Evolutionary conservation across 2,797 vertebrate species (phyloP), one percentile per base, ranked within the genome.

Genomic region (Chiloscyllium punctatum): DNA sequence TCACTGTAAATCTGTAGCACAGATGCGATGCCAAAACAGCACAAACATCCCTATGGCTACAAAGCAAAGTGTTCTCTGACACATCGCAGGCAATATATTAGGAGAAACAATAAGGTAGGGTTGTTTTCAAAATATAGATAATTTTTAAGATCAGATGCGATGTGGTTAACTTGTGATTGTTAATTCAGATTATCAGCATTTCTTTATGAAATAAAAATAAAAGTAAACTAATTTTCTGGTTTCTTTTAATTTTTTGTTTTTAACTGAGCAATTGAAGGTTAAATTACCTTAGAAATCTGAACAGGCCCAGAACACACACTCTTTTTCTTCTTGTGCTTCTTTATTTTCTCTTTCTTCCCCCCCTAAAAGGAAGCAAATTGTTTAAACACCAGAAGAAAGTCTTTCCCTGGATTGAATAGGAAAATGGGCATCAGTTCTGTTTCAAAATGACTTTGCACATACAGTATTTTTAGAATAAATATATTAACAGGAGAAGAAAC

Each of bases 201-300:
- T 57, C n/a, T 11, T 91, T 77, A 37, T 18, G 1, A 62, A 30
- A 30, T 62, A 62, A 62, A 62, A 62, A 62, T 62, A 62, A 33
- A n/a, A 51, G 30, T 1, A 8, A 79, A 51, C 13, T 21, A 11
- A 2, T 42, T 77, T 13, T 77, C 30, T n/a, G 30, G 13, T 77
- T 48, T 48, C 42, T 48, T 48, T 33, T 77, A 33, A 33, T n/a
- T 77, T n/a, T 77, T 77, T 51, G 25, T 72, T 71, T 77, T 77
- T 53, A 77, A 72, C 1, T 91, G 23, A 92, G 23, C 66, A 62
- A 62, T 21, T 42, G n/a, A 33, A 37, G 37, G 57, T 30, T 79
- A 57, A 48, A 66, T n/a, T 97, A 99, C 98, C 98, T 98, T 98
- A 95, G 98, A 99, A 97, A 99, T 98, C 96, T 99, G 98, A 94